These are phyloP conservation scores for Altica lythri DNA, from an alignment of 2,888 invertebrate genomes.

Conservation along the genomic window DNA sequence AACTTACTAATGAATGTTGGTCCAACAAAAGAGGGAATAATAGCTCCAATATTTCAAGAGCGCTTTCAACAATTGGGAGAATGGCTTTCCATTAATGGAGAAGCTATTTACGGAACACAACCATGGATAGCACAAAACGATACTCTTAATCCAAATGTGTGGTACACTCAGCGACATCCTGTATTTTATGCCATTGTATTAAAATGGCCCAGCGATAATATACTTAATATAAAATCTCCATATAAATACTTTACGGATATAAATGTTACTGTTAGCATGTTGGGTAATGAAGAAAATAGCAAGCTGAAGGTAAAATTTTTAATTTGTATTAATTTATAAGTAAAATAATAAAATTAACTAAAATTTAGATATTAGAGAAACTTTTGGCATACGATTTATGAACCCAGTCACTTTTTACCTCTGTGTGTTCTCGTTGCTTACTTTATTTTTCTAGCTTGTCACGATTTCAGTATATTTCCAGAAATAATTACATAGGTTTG, in stretches of 20 bases:
- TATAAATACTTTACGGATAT: conserved; percentile 31
- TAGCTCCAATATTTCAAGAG: conserved; percentile 85
- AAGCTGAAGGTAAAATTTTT: conserved; percentile 43
- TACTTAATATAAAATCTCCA: conserved; percentile 57
- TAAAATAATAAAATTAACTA: too few relatives aligned
- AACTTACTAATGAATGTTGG: conserved; percentile 85
- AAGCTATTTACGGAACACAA: conserved; percentile 78
- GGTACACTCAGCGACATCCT: conserved; percentile 47
- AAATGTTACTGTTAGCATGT: conserved; percentile 55
- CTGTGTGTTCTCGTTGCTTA: too few relatives aligned
- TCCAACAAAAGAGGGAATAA: conserved; percentile 86
- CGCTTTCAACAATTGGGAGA: conserved; percentile 75
- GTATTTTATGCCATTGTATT: conserved; percentile 71
- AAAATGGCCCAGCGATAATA: conserved; percentile 68
- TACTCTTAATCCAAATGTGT: conserved; percentile 61
- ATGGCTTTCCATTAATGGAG: conserved; percentile 82
- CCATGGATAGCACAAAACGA: conserved; percentile 88
- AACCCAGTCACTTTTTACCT: too few relatives aligned
- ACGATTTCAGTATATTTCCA: too few relatives aligned
- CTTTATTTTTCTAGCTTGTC: too few relatives aligned
- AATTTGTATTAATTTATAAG: not conserved
- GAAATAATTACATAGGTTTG: too few relatives aligned
- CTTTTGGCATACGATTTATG: too few relatives aligned
- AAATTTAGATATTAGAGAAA: too few relatives aligned
- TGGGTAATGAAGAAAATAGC: conserved; percentile 57